A percentile compares a stretch with the other conserved stretches of the same genome.
phyloP scores from a whole-genome alignment of 2,113 vertebrate species.

The Pao palembangensis region DNA sequence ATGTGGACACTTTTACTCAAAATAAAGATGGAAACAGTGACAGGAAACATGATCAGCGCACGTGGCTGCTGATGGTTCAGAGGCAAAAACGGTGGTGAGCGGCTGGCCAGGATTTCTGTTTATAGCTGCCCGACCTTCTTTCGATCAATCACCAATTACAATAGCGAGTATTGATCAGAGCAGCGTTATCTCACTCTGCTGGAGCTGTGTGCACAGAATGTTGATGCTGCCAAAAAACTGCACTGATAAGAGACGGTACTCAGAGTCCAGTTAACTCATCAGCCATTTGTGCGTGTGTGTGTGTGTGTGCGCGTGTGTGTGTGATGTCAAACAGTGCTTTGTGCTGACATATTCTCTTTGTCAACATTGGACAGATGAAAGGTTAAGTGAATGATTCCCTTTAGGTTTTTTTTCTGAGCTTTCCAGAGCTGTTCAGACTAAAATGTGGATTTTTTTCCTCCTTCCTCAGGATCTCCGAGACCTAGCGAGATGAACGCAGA shows the following conservation, averaged over 20 bases:
- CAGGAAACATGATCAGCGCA: slow-evolving; percentile 42
- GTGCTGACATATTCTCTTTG: slow-evolving; percentile 44
- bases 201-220: slow-evolving; percentile 16
- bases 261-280: slow-evolving; percentile 62
- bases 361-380: slow-evolving; percentile 65
- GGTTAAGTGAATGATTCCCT: slow-evolving; percentile 46
- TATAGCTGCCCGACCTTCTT: slow-evolving; percentile 32
- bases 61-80: slow-evolving; percentile 21
- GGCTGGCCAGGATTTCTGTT: slow-evolving; percentile 36
- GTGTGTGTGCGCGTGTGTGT: slow-evolving; percentile 17
- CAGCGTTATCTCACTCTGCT: slow-evolving; percentile 36
- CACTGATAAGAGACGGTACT: slow-evolving; percentile 48
- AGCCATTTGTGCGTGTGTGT: slow-evolving; percentile 44
- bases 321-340: slow-evolving; percentile 46
- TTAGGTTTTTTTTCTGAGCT: not conserved
- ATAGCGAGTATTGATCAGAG: slow-evolving; percentile 48
- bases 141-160: slow-evolving; percentile 56
- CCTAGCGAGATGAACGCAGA: too few species aligned
- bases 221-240: slow-evolving; percentile 22
- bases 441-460: not conserved
- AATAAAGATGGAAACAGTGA: not conserved
- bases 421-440: not conserved
- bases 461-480: not conserved
- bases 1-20: not conserved
- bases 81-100: slow-evolving; percentile 41